These are phyloP conservation scores for Percopsis omiscomaycus DNA, from an alignment of 2,797 vertebrate genomes.

Conservation along the genomic window DNA sequence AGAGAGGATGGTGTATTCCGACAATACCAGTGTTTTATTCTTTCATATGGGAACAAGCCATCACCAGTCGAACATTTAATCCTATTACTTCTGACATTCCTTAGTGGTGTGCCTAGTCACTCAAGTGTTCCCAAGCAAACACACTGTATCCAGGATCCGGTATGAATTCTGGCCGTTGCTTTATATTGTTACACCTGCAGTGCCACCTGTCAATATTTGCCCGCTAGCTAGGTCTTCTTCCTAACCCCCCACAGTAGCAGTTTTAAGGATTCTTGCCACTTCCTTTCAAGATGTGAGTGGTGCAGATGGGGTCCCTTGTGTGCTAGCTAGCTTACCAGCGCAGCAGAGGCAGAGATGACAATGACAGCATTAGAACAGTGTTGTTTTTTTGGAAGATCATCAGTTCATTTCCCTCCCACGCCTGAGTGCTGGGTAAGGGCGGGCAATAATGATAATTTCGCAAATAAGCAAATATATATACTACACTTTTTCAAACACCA, in stretches of 20 bases:
- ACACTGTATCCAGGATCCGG: background rate
- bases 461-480: too few species aligned
- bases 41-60: too few species aligned
- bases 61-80: too few species aligned
- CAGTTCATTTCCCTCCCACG: too few species aligned
- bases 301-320: constrained; percentile 43
- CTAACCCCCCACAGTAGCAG: constrained; percentile 15
- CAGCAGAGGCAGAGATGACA: constrained; percentile 42
- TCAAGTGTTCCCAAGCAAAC: background rate
- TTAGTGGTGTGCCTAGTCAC: too few species aligned
- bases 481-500: too few species aligned
- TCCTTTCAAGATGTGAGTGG: constrained; percentile 63
- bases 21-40: constrained; percentile 9
- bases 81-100: too few species aligned
- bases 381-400: too few species aligned
- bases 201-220: constrained; percentile 32
- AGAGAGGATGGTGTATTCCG: constrained; percentile 48
- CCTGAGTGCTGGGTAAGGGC: too few species aligned
- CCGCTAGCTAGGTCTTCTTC: background rate
- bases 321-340: constrained; percentile 27
- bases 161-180: too few species aligned
- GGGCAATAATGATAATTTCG: too few species aligned
- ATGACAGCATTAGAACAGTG: too few species aligned
- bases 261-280: constrained; percentile 40
- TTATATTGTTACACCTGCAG: constrained; percentile 29